phyloP scores from a whole-genome alignment of 2,797 vertebrate genomes.

The Uromys caudimaculatus region DNA sequence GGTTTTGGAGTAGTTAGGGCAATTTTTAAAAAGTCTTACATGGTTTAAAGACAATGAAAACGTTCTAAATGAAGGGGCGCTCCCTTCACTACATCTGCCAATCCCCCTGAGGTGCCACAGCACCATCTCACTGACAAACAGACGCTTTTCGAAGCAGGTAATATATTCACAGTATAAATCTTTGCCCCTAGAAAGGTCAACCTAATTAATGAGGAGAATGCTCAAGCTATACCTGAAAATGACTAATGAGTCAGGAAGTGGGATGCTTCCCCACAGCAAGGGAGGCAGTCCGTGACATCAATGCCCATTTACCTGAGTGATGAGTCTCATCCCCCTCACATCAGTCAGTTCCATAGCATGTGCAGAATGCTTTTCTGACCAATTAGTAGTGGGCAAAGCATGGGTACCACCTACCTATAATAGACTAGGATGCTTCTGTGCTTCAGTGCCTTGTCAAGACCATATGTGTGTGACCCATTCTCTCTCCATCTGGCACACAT shows the following conservation, averaged over 20 bases:
- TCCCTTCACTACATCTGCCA: neutral
- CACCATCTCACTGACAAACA: conserved; percentile 53
- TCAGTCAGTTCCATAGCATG: neutral
- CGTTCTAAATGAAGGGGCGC: neutral
- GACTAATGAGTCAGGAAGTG: conserved; percentile 52
- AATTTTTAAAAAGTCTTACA: conserved; percentile 31
- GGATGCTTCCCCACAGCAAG: neutral
- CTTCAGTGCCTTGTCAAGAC: neutral
- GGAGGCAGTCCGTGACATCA: conserved; percentile 6
- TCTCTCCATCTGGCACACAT: neutral
- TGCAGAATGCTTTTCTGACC: neutral
- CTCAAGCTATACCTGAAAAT: conserved; percentile 54
- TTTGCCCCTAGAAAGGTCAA: conserved; percentile 74
- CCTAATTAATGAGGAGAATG: conserved; percentile 56
- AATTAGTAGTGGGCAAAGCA: neutral
- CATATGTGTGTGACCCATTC: too few relatives aligned
- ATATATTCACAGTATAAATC: conserved; percentile 70
- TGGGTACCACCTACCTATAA: neutral
- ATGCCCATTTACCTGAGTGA: neutral
- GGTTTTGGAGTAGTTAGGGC: conserved; percentile 45
- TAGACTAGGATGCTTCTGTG: neutral
- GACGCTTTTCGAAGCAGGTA: conserved; percentile 61
- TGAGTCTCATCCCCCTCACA: neutral
- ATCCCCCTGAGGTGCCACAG: neutral
- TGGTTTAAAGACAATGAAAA: neutral